Evolutionary conservation across 2,797 vertebrate genomes (phyloP).

Genomic region (Alca torda): DNA sequence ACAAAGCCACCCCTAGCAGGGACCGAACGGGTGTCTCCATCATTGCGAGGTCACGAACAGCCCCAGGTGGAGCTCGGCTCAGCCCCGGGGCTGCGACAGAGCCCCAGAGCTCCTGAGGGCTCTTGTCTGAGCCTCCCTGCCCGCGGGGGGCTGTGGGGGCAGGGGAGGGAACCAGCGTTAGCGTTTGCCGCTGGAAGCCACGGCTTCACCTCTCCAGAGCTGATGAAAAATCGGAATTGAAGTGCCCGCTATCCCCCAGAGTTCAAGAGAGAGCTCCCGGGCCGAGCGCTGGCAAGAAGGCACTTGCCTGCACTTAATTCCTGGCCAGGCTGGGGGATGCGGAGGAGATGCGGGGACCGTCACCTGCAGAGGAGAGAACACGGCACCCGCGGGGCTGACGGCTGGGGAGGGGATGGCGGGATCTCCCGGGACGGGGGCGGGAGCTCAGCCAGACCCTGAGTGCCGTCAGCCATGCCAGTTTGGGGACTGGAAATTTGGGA

Average conservation of each 20-base stretch:
- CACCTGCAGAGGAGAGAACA: background rate
- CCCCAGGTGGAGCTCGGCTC: background rate
- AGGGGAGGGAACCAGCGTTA: background rate
- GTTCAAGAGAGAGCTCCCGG: background rate
- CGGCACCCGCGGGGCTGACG: background rate
- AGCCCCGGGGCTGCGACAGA: background rate
- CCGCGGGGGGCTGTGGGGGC: background rate
- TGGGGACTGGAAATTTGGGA: background rate
- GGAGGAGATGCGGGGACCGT: background rate
- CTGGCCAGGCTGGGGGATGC: rapidly evolving
- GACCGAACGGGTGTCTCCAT: rapidly evolving
- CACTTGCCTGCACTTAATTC: background rate
- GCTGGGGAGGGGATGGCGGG: background rate
- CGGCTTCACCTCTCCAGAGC: background rate
- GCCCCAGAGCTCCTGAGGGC: background rate
- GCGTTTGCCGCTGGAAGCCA: background rate
- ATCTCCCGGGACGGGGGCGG: background rate
- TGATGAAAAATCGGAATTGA: background rate
- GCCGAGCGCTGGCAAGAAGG: background rate
- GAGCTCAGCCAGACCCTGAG: background rate
- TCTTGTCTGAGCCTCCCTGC: background rate
- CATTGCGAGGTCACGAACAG: background rate
- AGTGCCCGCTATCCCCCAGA: background rate
- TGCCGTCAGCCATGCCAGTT: background rate
- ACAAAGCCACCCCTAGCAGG: background rate